Evolutionary conservation across 1,140 invertebrate genomes (phyloP), one percentile per base, ranked within the genome.

Genomic region (Drosophila melanica): DNA sequence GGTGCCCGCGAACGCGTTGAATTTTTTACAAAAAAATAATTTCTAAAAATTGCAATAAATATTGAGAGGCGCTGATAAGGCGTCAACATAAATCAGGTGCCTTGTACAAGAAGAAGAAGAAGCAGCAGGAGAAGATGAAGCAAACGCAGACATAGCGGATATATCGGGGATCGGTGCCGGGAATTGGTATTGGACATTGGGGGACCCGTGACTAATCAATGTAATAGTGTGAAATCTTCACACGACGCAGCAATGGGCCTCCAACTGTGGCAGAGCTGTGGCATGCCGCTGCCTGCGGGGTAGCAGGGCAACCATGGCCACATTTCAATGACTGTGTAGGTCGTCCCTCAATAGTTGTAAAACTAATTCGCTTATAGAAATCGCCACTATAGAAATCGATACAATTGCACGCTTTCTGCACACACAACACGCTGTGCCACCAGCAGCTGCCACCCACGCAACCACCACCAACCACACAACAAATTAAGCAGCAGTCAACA

Each of bases 1-100:
- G 76, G 63, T 72, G 76, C 72, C 76, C 76, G 68, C 59, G 50
- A 62, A 69, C 45, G 55, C 45, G 41, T 16, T 57, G 42, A 65
- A 70, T 27, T 75, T 37, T 72, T 44, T 35, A 27, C 14, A 51
- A 33, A 72, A 58, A 76, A 73, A 76, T 76, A 73, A 76, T 76
- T 76, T 76, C 70, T 76, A 80, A 89, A 81, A 85, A 78, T 89
- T 90, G 85, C 84, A 84, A 89, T 89, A 89, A 89, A 89, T 89
- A 89, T 89, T 90, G 85, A 84, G 77, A 67, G 78, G 66, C 78
- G 42, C 78, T 89, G 84, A 89, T 89, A 89, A 89, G 85, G 85
- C 84, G 84, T 89, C 84, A 89, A 77, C 85, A 89, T 89, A 89
- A 89, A 89, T 89, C 84, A 89, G 82, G 53, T 87, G 79, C 75